phyloP scores from a whole-genome alignment of 30 jellyfish, hydroid and myxozoan genomes.

The Aurelia sp. region DNA sequence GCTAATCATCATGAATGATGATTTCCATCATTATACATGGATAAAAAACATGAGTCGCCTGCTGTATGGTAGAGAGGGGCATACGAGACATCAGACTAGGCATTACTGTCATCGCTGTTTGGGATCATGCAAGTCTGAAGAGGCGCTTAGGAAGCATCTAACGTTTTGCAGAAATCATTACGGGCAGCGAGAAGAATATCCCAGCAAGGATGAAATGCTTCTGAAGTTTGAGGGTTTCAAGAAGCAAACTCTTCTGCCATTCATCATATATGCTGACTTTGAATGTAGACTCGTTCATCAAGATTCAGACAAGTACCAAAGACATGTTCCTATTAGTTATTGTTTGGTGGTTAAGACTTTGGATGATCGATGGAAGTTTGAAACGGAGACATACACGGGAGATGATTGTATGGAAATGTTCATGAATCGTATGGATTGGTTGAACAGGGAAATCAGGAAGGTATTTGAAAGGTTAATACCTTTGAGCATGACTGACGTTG shows the following conservation, averaged over 20 bases:
- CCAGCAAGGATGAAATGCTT: not conserved
- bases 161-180: not conserved
- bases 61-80: not conserved
- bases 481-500: too few species aligned
- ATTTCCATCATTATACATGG: not conserved
- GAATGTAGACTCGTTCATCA: not conserved
- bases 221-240: not conserved
- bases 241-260: not conserved
- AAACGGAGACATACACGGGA: not conserved
- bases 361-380: not conserved
- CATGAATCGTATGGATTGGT: not conserved
- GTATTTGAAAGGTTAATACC: not conserved
- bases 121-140: not conserved
- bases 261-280: constrained; percentile 5
- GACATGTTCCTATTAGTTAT: not conserved
- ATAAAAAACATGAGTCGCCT: not conserved
- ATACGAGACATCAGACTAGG: not conserved
- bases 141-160: not conserved
- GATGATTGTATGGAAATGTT: not conserved
- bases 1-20: not conserved
- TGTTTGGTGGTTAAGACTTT: not conserved
- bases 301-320: not conserved
- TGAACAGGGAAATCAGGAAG: not conserved
- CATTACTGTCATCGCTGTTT: not conserved
- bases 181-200: not conserved